These are phyloP conservation scores for Coregonus clupeaformis DNA, from an alignment of 2,113 vertebrate species.

Conservation along the genomic window DNA sequence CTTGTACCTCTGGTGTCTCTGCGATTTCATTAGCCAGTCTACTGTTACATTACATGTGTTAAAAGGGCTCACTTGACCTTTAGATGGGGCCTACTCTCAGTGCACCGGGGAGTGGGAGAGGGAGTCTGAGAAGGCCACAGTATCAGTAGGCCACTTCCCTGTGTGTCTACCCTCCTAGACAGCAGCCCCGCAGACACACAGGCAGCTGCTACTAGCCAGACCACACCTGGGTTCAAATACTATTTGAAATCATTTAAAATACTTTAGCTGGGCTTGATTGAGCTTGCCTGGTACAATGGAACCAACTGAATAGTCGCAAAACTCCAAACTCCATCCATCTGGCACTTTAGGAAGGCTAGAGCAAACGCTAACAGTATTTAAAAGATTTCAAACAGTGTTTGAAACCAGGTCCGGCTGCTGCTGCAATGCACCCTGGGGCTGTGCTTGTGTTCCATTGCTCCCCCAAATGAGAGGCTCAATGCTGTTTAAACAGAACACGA, in stretches of 20 bases:
- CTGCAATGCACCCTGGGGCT: conserved; percentile 40
- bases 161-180: conserved; percentile 1
- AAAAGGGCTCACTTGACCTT: conserved; percentile 36
- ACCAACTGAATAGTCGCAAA: too few relatives aligned
- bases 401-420: not conserved
- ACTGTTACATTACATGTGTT: conserved; percentile 10
- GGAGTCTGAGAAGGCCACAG: conserved; percentile 13
- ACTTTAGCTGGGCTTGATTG: too few relatives aligned
- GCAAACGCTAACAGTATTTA: too few relatives aligned
- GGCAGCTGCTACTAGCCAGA: not conserved
- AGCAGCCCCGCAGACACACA: not conserved
- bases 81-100: conserved; percentile 4
- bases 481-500: conserved; percentile 54
- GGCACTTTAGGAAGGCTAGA: too few relatives aligned
- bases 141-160: conserved; percentile 5
- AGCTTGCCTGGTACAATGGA: too few relatives aligned
- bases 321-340: too few relatives aligned
- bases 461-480: conserved; percentile 10
- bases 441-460: conserved; percentile 30
- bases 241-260: too few relatives aligned
- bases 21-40: conserved; percentile 11
- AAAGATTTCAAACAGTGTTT: too few relatives aligned
- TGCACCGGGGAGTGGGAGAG: too few relatives aligned
- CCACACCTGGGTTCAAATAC: not conserved
- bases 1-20: conserved; percentile 3